phyloP scores from a whole-genome alignment of 2,113 vertebrate species.

The Pollimyrus isidori region DNA sequence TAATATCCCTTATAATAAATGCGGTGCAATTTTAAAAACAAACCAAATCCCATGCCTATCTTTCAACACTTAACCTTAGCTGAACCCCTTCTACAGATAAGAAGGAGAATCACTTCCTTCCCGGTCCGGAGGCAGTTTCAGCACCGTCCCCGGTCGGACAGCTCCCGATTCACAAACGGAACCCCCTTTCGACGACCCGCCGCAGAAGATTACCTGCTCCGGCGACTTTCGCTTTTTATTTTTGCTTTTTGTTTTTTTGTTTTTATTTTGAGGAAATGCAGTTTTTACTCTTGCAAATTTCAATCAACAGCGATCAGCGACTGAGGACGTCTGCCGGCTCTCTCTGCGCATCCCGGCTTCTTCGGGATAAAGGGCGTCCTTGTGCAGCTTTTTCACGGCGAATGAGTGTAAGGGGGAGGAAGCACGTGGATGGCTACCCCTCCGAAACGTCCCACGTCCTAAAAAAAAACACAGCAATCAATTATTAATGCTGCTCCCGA shows the following conservation, averaged over 20 bases:
- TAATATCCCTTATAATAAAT: not conserved
- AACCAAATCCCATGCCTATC: not conserved
- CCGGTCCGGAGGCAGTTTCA: slow-evolving; percentile 42
- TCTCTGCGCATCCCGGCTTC: slow-evolving; percentile 54
- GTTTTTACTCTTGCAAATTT: slow-evolving; percentile 29
- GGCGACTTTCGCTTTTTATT: slow-evolving; percentile 37
- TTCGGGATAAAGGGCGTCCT: slow-evolving; percentile 57
- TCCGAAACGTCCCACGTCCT: slow-evolving; percentile 46
- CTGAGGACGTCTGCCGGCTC: slow-evolving; percentile 44
- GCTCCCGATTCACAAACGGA: slow-evolving; percentile 36
- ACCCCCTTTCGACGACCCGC: slow-evolving; percentile 3
- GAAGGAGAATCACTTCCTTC: slow-evolving; percentile 35
- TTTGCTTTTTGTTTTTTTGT: not conserved
- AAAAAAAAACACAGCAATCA: slow-evolving; percentile 45
- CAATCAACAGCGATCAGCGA: slow-evolving; percentile 43
- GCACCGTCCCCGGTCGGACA: slow-evolving; percentile 49
- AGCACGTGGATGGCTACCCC: slow-evolving; percentile 42
- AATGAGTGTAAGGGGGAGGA: slow-evolving; percentile 36
- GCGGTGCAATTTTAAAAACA: not conserved
- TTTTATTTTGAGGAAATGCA: slow-evolving; percentile 1
- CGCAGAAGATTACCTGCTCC: slow-evolving; percentile 52
- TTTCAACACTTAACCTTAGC: slow-evolving; percentile 14
- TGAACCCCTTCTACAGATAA: slow-evolving; percentile 12
- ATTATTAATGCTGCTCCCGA: slow-evolving; percentile 46
- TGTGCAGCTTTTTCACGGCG: slow-evolving; percentile 43